Evolutionary conservation across 2,113 vertebrate species (phyloP).

Genomic region (Sorex fumeus): DNA sequence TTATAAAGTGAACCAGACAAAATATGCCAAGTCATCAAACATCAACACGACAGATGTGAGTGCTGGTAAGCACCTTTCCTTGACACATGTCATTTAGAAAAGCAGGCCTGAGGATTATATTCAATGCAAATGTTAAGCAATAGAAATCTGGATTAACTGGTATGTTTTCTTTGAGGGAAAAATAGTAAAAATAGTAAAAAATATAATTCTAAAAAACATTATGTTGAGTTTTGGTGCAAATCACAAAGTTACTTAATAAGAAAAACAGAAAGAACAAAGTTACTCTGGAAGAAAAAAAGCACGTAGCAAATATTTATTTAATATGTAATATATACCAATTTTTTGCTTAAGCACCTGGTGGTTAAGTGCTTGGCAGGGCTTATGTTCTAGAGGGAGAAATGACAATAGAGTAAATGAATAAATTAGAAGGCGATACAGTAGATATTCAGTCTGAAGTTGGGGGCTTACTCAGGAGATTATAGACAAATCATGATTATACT

Average conservation of each 20-base stretch:
- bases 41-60: slow-evolving; percentile 68
- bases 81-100: slow-evolving; percentile 69
- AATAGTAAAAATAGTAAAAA: slow-evolving; percentile 14
- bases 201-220: slow-evolving; percentile 8
- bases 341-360: slow-evolving; percentile 41
- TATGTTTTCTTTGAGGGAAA: neutral
- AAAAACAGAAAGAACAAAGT: slow-evolving; percentile 33
- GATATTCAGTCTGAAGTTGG: neutral
- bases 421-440: neutral
- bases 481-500: neutral
- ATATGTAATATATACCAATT: neutral
- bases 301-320: slow-evolving; percentile 11
- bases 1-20: slow-evolving; percentile 76
- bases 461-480: neutral
- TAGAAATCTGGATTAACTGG: neutral
- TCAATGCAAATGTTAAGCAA: slow-evolving; percentile 51
- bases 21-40: slow-evolving; percentile 77
- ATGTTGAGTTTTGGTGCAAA: slow-evolving; percentile 14
- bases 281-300: slow-evolving; percentile 14
- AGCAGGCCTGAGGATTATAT: slow-evolving; percentile 23
- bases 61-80: slow-evolving; percentile 71
- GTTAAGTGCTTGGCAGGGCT: neutral
- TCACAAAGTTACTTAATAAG: slow-evolving; percentile 40
- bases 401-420: slow-evolving; percentile 66
- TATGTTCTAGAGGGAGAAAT: neutral